Evolutionary conservation across 2,888 invertebrate genomes (phyloP).

Genomic region (Oligia strigilis): DNA sequence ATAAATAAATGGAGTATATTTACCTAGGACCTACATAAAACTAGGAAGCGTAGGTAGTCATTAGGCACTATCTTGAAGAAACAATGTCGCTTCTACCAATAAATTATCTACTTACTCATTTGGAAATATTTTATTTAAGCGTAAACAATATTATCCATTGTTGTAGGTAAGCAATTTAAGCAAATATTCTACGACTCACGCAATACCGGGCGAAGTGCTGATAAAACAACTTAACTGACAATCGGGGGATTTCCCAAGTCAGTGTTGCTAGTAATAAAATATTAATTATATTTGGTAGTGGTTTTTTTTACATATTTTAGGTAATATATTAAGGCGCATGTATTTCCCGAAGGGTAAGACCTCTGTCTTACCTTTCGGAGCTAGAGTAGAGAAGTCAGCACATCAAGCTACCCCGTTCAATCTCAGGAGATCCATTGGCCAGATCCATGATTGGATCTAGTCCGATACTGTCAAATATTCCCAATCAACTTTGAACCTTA

Average conservation of each 20-base stretch:
- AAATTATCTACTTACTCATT: constrained; percentile 20
- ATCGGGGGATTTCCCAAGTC: constrained; percentile 19
- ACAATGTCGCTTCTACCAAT: constrained; percentile 26
- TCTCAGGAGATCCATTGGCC: too few species aligned
- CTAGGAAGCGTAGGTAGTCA: background rate
- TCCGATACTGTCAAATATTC: too few species aligned
- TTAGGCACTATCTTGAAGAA: background rate
- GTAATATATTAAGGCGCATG: too few species aligned
- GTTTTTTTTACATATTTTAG: too few species aligned
- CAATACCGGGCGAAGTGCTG: constrained; percentile 30
- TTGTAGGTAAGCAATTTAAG: constrained; percentile 39
- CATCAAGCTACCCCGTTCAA: too few species aligned
- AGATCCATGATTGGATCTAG: too few species aligned
- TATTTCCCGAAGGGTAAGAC: too few species aligned
- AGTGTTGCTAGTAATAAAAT: constrained; percentile 42
- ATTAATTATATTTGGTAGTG: too few species aligned
- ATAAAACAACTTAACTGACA: constrained; percentile 30
- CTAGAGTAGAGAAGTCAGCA: too few species aligned
- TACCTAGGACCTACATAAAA: background rate
- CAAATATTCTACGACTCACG: constrained; percentile 33
- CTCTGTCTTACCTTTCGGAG: too few species aligned
- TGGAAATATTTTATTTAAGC: background rate
- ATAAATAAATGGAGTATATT: too few species aligned
- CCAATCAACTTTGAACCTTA: too few species aligned
- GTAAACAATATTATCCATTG: constrained; percentile 26